Conservation (phyloP, 2,113 vertebrate genomes). For the Microcebus ravelobensis region DNA sequence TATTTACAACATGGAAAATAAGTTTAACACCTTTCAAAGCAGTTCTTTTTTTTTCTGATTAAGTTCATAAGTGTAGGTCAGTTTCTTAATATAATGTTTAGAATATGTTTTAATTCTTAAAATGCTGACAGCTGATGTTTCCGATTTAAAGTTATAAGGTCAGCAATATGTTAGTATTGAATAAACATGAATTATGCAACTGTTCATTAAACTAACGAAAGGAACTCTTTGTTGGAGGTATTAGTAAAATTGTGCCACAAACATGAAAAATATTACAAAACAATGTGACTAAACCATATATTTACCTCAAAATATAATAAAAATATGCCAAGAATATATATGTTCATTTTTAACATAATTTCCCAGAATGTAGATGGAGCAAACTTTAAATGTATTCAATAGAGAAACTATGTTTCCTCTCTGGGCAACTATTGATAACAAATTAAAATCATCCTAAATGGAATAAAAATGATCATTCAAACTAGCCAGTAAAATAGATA, state of each 20-base stretch:
- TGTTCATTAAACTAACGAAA: constrained; percentile 17
- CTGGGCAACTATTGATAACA: neutral
- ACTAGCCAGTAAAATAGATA: constrained; percentile 42
- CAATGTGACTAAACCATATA: neutral
- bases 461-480: neutral
- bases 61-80: constrained; percentile 47
- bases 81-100: constrained; percentile 62
- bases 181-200: constrained; percentile 26
- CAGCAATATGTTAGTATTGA: constrained; percentile 44
- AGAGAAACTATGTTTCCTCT: neutral
- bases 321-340: constrained; percentile 1
- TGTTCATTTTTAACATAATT: constrained; percentile 44
- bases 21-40: neutral
- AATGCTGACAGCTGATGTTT: constrained; percentile 61
- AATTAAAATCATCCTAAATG: neutral
- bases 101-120: constrained; percentile 53
- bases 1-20: neutral
- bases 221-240: neutral
- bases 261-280: neutral
- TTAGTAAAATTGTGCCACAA: neutral
- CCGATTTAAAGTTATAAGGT: neutral
- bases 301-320: neutral
- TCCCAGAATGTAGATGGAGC: neutral
- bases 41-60: neutral
- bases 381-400: constrained; percentile 26